Evolutionary conservation across 2,113 vertebrate genomes (phyloP).

Genomic region (Pungitius pungitius): DNA sequence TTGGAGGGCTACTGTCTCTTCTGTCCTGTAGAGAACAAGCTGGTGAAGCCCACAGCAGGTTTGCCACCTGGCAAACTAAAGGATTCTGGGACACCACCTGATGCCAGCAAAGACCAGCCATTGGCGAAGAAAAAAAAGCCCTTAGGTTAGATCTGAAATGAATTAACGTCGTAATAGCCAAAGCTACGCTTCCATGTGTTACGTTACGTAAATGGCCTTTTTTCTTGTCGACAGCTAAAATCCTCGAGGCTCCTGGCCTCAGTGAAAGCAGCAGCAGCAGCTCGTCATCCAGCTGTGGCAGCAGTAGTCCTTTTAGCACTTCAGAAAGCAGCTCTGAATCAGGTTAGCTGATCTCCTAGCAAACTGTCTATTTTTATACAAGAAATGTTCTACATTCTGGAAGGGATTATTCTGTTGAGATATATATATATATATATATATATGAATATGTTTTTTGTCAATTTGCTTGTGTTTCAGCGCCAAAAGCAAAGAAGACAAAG

Average conservation of each 20-base stretch:
- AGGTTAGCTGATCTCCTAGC: slow-evolving; percentile 81
- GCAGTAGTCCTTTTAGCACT: slow-evolving; percentile 76
- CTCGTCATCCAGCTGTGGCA: slow-evolving; percentile 71
- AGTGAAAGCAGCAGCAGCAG: slow-evolving; percentile 80
- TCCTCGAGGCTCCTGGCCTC: slow-evolving; percentile 43
- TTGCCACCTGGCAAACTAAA: slow-evolving; percentile 71
- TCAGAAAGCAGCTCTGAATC: slow-evolving; percentile 87
- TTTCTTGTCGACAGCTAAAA: slow-evolving; percentile 67
- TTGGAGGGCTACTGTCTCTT: background rate
- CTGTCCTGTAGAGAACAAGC: slow-evolving; percentile 69
- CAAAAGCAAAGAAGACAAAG: slow-evolving; percentile 43
- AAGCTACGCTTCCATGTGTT: background rate
- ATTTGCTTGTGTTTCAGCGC: slow-evolving; percentile 57
- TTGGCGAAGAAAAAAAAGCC: slow-evolving; percentile 72
- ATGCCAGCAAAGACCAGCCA: slow-evolving; percentile 72
- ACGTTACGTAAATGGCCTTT: background rate
- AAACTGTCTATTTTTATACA: background rate
- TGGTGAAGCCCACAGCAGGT: slow-evolving; percentile 71
- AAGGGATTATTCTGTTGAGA: background rate
- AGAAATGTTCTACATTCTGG: no score
- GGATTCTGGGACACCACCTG: slow-evolving; percentile 70
- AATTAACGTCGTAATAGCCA: background rate
- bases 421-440: no score
- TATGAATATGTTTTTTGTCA: no score
- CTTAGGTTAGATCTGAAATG: slow-evolving; percentile 69